These are phyloP conservation scores for Lota lota DNA, from an alignment of 2,113 vertebrate genomes.

Conservation along the genomic window DNA sequence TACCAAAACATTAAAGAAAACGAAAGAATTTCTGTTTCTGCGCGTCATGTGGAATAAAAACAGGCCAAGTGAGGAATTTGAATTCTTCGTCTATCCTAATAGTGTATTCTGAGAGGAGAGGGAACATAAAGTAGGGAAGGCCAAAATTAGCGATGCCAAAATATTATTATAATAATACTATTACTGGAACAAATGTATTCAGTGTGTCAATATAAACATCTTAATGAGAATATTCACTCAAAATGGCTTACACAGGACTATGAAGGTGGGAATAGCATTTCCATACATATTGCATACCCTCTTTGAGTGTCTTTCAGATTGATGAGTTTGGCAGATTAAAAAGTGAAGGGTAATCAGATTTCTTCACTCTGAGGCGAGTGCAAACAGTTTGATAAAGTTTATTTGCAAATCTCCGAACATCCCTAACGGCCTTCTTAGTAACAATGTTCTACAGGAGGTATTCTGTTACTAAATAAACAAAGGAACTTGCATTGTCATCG, in stretches of 20 bases:
- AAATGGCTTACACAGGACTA: slow-evolving; percentile 1
- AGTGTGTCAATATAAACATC: slow-evolving; percentile 26
- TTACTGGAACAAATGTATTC: slow-evolving; percentile 33
- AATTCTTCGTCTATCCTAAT: background rate
- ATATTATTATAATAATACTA: slow-evolving; percentile 37
- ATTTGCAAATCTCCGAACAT: slow-evolving; percentile 45
- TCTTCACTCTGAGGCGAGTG: background rate
- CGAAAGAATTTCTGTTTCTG: no score
- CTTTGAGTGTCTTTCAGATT: slow-evolving; percentile 9
- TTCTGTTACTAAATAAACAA: slow-evolving; percentile 61
- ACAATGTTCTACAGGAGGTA: slow-evolving; percentile 38
- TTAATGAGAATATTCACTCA: slow-evolving; percentile 21
- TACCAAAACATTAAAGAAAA: background rate
- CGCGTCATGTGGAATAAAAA: no score
- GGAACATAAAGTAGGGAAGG: background rate
- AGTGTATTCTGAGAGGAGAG: background rate
- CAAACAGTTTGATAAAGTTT: slow-evolving; percentile 9
- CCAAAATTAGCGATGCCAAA: background rate
- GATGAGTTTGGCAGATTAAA: slow-evolving; percentile 30
- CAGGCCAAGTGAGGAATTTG: no score
- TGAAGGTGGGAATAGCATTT: slow-evolving; percentile 30
- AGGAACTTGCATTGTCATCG: slow-evolving; percentile 66
- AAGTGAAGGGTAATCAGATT: slow-evolving; percentile 23
- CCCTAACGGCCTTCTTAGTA: slow-evolving; percentile 27
- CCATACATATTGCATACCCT: slow-evolving; percentile 46